Evolutionary conservation across 2,797 vertebrate species (phyloP).

Genomic region (Mormyrus hasselquistii): DNA sequence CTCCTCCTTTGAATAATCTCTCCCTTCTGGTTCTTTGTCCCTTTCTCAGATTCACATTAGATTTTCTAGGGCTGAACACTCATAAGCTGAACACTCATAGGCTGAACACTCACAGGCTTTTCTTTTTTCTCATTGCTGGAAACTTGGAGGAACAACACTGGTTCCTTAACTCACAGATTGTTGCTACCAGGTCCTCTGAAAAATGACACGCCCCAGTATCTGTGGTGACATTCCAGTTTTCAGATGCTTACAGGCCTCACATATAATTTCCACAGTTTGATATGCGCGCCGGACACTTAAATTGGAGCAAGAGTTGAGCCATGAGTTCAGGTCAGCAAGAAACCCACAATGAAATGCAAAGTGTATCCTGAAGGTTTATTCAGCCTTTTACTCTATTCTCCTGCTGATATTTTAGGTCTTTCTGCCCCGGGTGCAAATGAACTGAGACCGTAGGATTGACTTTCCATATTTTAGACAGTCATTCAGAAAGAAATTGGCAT

Average conservation of each 20-base stretch:
- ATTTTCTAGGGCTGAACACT: background rate
- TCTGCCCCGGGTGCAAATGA: background rate
- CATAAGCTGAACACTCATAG: background rate
- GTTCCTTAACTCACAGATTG: background rate
- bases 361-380: background rate
- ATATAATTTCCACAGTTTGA: background rate
- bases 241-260: background rate
- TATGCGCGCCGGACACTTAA: background rate
- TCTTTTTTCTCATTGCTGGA: background rate
- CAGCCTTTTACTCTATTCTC: background rate
- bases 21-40: background rate
- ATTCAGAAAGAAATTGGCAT: background rate
- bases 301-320: background rate
- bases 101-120: too few species aligned
- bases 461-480: background rate
- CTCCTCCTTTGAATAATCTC: conserved; percentile 7
- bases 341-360: background rate
- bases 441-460: background rate
- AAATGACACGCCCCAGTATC: background rate
- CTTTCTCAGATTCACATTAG: background rate
- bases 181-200: background rate
- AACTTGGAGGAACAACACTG: background rate
- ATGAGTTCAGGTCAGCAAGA: background rate
- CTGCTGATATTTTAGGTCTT: background rate
- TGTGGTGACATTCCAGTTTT: background rate